phyloP scores from a whole-genome alignment of 2,113 vertebrate species.

The Ochotona princeps region DNA sequence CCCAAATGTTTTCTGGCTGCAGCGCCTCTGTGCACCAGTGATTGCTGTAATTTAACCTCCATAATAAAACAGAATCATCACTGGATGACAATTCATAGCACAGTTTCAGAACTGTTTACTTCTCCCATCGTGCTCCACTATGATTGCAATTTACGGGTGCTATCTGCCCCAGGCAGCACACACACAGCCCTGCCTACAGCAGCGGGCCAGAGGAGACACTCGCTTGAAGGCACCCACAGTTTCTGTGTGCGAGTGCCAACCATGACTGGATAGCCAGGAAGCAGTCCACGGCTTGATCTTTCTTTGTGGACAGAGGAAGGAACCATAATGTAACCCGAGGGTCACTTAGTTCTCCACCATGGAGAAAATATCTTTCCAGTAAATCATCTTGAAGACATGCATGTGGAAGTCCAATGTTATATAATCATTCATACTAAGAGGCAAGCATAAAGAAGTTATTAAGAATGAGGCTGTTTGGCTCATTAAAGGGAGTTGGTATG shows the following conservation, averaged over 20 bases:
- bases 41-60: slow-evolving; percentile 84
- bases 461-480: slow-evolving; percentile 31
- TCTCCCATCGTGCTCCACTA: slow-evolving; percentile 75
- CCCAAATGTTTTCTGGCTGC: slow-evolving; percentile 75
- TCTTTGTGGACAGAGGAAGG: slow-evolving; percentile 36
- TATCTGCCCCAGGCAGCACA: slow-evolving; percentile 62
- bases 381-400: slow-evolving; percentile 55
- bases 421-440: not conserved
- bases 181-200: slow-evolving; percentile 52
- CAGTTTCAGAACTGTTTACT: slow-evolving; percentile 80
- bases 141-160: slow-evolving; percentile 76
- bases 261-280: slow-evolving; percentile 41
- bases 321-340: not conserved
- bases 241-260: not conserved
- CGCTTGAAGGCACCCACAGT: slow-evolving; percentile 47
- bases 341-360: not conserved
- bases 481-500: not conserved
- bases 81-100: slow-evolving; percentile 81
- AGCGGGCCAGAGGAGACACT: not conserved
- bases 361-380: not conserved
- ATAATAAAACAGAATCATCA: slow-evolving; percentile 82
- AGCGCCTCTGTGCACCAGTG: slow-evolving; percentile 73
- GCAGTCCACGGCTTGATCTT: not conserved
- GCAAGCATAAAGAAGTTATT: not conserved
- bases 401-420: not conserved